Evolutionary conservation across 2,797 vertebrate species (phyloP).

Genomic region (Chanos chanos): DNA sequence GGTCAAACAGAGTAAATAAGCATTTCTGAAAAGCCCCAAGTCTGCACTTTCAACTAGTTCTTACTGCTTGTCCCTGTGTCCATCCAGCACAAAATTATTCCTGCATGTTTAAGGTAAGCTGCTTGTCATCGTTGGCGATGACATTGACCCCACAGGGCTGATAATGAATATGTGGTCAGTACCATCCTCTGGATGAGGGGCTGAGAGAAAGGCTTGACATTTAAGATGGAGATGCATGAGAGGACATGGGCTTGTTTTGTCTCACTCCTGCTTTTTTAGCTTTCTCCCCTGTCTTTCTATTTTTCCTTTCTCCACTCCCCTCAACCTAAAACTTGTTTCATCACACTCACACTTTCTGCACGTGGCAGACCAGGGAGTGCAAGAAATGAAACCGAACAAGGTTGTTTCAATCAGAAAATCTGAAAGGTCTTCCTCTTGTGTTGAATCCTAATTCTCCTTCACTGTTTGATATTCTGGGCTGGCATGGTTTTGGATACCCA

Average conservation of each 20-base stretch:
- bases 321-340: conserved; percentile 43
- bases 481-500: too few species aligned
- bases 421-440: conserved; percentile 41
- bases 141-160: too few species aligned
- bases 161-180: conserved; percentile 79
- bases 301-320: conserved; percentile 7
- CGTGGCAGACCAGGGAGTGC: conserved; percentile 64
- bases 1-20: too few species aligned
- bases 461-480: too few species aligned
- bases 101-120: too few species aligned
- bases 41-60: too few species aligned
- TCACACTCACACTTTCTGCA: conserved; percentile 59
- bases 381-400: conserved; percentile 68
- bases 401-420: conserved; percentile 62
- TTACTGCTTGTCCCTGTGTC: too few species aligned
- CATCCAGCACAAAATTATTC: too few species aligned
- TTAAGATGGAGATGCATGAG: conserved; percentile 79
- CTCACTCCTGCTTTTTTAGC: conserved; percentile 66
- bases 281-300: conserved; percentile 40
- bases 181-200: conserved; percentile 65
- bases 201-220: conserved; percentile 77
- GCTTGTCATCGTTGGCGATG: too few species aligned
- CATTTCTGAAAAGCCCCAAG: too few species aligned
- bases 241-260: conserved; percentile 77
- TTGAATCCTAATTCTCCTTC: conserved; percentile 23